Evolutionary conservation across 2,797 vertebrate species (phyloP), one percentile per base, ranked within the genome.

Genomic region (Tapera naevia): DNA sequence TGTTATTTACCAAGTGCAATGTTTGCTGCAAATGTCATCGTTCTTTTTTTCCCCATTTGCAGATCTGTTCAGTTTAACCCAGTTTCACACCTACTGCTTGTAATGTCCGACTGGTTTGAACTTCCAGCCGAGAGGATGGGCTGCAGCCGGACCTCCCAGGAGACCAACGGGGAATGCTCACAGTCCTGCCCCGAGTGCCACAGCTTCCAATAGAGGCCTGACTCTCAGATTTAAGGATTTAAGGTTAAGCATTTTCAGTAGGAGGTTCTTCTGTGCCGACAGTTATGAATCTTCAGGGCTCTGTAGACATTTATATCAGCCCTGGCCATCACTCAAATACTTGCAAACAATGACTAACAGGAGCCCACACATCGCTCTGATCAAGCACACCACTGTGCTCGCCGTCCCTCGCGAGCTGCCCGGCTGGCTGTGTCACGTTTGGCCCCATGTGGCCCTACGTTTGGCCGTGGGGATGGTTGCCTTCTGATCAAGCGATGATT

Each of bases 261-360:
- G 92, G 89, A 97, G 75, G 56, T 69, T 91, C 84, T n/a, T 80
- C 60, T 83, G 72, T 45, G 79, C 91, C 17, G 4, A 91, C 84
- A 95, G 87, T 94, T 83, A 74, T 5, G 75, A 67, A 89, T 80
- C 88, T 83, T 69, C 72, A 78, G 80, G 86, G 91, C 89, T 89
- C 46, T 67, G 72, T 0, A 91, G 88, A 86, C 72, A 3, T 65
- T 82, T 89, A 18, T 92, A 96, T 97, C 94, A 75, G 76, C 1
- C 62, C 80, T 95, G 93, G 95, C 92, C 91, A 95, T 94, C 93
- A 33, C 92, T 95, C 94, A 93, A 45, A 72, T 13, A 15, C 87
- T 72, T 83, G 91, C 94, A 89, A 95, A 89, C 89, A 89, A 53
- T 89, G 94, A 94, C 73, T 91, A 95, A 94, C 43, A 8, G 9